These are phyloP conservation scores for Lamprotornis superbus DNA, from an alignment of 2,113 vertebrate genomes.

Conservation along the genomic window DNA sequence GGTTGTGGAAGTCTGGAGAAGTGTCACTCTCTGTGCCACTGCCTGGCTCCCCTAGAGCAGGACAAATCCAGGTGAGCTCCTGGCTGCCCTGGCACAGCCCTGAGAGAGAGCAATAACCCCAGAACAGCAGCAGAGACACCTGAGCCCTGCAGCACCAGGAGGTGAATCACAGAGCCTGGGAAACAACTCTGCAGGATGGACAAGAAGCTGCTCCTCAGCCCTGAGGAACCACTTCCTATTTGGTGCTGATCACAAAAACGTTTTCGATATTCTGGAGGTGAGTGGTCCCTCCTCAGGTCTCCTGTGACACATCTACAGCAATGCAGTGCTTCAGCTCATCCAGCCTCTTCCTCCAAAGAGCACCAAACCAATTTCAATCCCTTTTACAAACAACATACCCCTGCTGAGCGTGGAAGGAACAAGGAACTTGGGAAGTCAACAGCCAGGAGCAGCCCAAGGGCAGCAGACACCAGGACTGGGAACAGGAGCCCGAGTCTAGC, in stretches of 20 bases:
- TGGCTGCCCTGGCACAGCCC: background rate
- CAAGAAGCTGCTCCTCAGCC: background rate
- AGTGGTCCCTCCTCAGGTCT: rapidly evolving
- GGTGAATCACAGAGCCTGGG: background rate
- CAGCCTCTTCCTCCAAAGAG: background rate
- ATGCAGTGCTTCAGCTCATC: rapidly evolving
- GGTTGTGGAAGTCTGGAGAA: slow-evolving; percentile 97
- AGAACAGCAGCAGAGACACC: background rate
- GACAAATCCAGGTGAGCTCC: background rate
- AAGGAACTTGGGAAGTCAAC: background rate
- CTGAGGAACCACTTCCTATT: background rate
- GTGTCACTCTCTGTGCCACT: slow-evolving; percentile 96
- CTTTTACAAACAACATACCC: background rate
- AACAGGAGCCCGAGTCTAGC: rapidly evolving
- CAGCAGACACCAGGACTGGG: background rate
- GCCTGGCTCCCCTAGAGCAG: slow-evolving; percentile 86
- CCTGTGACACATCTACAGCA: background rate
- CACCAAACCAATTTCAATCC: background rate
- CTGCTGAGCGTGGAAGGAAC: background rate
- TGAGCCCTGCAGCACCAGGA: background rate
- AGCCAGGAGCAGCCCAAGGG: rapidly evolving
- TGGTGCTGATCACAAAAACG: background rate
- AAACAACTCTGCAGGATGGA: background rate
- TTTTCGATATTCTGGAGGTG: too few relatives aligned
- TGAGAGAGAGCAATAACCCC: background rate